Evolutionary conservation across 2,113 vertebrate genomes (phyloP).

Genomic region (Ophthalmolycus amberensis): DNA sequence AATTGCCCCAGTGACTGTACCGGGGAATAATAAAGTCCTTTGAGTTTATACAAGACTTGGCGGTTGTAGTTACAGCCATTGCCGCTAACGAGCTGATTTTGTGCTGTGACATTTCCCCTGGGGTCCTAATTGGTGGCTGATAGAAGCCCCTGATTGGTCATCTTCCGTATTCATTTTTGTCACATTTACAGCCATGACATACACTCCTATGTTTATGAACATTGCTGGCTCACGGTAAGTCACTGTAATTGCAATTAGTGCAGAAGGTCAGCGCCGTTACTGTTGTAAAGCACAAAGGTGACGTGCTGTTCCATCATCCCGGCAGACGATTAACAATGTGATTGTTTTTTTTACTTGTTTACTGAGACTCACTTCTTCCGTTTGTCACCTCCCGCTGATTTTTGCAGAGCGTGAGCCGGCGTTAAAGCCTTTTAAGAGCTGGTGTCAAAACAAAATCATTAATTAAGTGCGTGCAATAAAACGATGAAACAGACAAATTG

Average conservation of each 20-base stretch:
- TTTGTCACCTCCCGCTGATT: slow-evolving; percentile 61
- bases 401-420: slow-evolving; percentile 36
- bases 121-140: slow-evolving; percentile 40
- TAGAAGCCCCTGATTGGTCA: slow-evolving; percentile 60
- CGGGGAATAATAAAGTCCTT: slow-evolving; percentile 59
- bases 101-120: slow-evolving; percentile 64
- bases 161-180: slow-evolving; percentile 58
- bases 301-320: slow-evolving; percentile 49
- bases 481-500: slow-evolving; percentile 7
- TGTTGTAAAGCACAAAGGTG: slow-evolving; percentile 48
- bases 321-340: slow-evolving; percentile 56
- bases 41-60: slow-evolving; percentile 41
- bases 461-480: slow-evolving; percentile 26
- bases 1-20: slow-evolving; percentile 51
- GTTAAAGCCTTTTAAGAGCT: slow-evolving; percentile 49
- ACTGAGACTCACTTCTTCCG: slow-evolving; percentile 25
- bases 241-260: slow-evolving; percentile 73
- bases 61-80: slow-evolving; percentile 35
- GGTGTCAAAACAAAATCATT: slow-evolving; percentile 45
- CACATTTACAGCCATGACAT: slow-evolving; percentile 70
- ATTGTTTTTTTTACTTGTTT: slow-evolving; percentile 54
- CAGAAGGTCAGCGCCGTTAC: slow-evolving; percentile 69
- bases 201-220: slow-evolving; percentile 65
- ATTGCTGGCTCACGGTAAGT: slow-evolving; percentile 61
- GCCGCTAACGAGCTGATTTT: slow-evolving; percentile 73